phyloP scores from a whole-genome alignment of 2,888 invertebrate species.

The Diarsia rubi region DNA sequence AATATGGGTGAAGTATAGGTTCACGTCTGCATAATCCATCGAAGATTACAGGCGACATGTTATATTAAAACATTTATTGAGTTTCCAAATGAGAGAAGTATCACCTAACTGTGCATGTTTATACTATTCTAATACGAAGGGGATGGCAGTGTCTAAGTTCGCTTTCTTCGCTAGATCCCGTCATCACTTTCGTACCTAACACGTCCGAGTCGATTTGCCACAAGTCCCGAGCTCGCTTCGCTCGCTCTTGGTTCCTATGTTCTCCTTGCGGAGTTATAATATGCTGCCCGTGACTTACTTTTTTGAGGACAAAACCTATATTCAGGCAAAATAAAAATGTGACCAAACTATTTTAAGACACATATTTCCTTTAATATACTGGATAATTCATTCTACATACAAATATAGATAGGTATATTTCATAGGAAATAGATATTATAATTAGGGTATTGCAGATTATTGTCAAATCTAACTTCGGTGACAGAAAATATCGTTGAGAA shows the following conservation, averaged over 20 bases:
- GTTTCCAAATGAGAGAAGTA: not conserved
- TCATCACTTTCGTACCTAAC: not conserved
- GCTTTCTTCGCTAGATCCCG: not conserved
- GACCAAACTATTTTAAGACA: not conserved
- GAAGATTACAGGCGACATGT: not conserved
- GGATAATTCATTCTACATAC: not conserved
- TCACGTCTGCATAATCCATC: not conserved
- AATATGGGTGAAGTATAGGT: not conserved
- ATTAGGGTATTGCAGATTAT: not conserved
- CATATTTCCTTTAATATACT: too few species aligned
- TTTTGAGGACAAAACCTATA: not conserved
- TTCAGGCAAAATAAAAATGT: not conserved
- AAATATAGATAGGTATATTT: too few species aligned
- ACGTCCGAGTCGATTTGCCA: not conserved
- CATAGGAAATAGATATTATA: not conserved
- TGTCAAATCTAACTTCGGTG: not conserved
- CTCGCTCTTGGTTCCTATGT: not conserved
- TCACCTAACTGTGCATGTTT: not conserved
- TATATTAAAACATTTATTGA: not conserved
- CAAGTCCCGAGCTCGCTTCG: not conserved
- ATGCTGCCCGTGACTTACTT: not conserved
- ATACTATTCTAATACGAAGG: not conserved
- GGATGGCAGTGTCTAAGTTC: not conserved
- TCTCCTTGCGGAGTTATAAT: not conserved
- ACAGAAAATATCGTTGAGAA: not conserved